Evolutionary conservation across 2,888 invertebrate genomes (phyloP), one percentile per base, ranked within the genome.

Genomic region (Dolomedes plantarius): DNA sequence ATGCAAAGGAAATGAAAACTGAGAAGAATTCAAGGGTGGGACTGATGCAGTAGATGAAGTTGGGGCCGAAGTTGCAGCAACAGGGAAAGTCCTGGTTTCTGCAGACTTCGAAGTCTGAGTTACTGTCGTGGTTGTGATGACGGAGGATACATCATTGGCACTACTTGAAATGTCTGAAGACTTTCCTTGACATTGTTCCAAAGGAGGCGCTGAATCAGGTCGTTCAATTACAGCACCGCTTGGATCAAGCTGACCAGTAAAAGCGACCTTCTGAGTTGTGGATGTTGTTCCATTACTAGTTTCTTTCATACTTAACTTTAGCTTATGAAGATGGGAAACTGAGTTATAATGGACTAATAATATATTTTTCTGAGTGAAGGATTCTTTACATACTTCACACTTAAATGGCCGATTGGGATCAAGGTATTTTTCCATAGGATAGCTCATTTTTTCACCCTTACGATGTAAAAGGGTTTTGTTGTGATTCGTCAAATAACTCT

Each of bases 351-450:
- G 98, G 86, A 97, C 97, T 68, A 97, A 93, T 78, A 98, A 93
- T 90, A 98, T 97, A 91, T 97, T 97, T 92, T 97, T 97, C 92
- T 98, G 97, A 69, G 97, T 96, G 92, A 98, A 98, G 77, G 96
- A 97, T 91, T 98, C 98, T 91, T 97, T 96, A 91, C 98, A 98
- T 41, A 97, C 95, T 90, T 98, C 97, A 92, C 98, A 98, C 92
- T 98, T 98, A 92, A 95, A 97, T 9, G 97, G 97, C 89, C 97
- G 93, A 91, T 96, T 97, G 0, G 98, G 97, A 91, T 97, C 97
- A 90, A 97, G 93, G 92, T 97, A 97, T 92, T 97, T 97, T 91
- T 97, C 97, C 95, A 97, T 95, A 7, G 96, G 96, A 91, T 96
- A 96, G 89, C 95, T 95, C 90, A 96, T 93, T 92, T 96, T 96